Evolutionary conservation across 2,888 invertebrate species (phyloP).

Genomic region (Thymelicus lineola): DNA sequence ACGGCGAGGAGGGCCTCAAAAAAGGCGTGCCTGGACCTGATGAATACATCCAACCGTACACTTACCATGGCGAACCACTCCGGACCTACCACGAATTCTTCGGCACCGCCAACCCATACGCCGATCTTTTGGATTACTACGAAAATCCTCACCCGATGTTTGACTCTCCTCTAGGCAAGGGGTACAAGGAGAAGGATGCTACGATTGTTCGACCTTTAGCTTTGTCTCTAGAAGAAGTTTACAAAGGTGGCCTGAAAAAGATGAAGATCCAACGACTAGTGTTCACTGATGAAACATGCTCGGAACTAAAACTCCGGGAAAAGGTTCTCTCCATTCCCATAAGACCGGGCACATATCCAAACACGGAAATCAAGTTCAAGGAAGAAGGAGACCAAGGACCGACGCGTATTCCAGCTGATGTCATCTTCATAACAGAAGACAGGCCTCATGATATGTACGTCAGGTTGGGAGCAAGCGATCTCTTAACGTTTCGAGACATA

Average conservation of each 20-base stretch:
- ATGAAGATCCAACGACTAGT: slow-evolving; percentile 92
- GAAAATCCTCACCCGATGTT: slow-evolving; percentile 87
- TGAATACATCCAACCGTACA: slow-evolving; percentile 89
- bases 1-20: slow-evolving; percentile 95
- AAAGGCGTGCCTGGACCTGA: slow-evolving; percentile 89
- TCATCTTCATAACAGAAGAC: slow-evolving; percentile 90
- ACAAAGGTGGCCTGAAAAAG: slow-evolving; percentile 91
- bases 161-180: slow-evolving; percentile 85
- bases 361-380: slow-evolving; percentile 89
- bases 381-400: slow-evolving; percentile 93
- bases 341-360: slow-evolving; percentile 89
- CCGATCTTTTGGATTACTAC: slow-evolving; percentile 88
- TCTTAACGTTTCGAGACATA: slow-evolving; percentile 86
- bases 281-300: slow-evolving; percentile 86
- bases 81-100: slow-evolving; percentile 92
- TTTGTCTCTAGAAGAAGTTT: slow-evolving; percentile 85
- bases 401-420: slow-evolving; percentile 90
- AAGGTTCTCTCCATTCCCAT: slow-evolving; percentile 91
- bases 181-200: slow-evolving; percentile 86
- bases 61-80: slow-evolving; percentile 92
- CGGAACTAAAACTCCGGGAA: slow-evolving; percentile 87
- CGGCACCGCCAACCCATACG: slow-evolving; percentile 93
- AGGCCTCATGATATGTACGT: slow-evolving; percentile 88
- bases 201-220: slow-evolving; percentile 78
- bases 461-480: slow-evolving; percentile 87